Conservation (phyloP, 2,113 vertebrate species). For the Calidris pugnax region DNA sequence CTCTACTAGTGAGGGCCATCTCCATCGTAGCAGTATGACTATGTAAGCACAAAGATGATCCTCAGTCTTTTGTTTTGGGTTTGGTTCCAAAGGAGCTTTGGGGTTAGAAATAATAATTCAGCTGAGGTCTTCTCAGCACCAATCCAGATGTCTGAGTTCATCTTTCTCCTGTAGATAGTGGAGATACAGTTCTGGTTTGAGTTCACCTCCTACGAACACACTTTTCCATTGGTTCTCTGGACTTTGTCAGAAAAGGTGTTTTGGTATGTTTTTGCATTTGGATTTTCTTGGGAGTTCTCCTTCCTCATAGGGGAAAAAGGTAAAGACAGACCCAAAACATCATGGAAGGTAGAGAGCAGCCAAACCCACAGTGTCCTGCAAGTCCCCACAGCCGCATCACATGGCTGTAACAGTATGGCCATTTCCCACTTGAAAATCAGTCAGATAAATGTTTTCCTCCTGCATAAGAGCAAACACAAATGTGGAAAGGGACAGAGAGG, state of each 20-base stretch:
- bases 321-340: not conserved
- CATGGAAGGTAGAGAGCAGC: not conserved
- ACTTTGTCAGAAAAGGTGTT: not conserved
- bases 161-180: not conserved
- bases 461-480: slow-evolving; percentile 23
- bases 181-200: not conserved
- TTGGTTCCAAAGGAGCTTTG: not conserved
- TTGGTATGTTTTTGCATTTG: not conserved
- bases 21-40: not conserved
- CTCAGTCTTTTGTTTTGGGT: not conserved
- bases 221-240: not conserved
- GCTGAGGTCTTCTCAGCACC: not conserved
- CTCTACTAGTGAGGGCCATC: not conserved
- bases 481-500: not conserved
- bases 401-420: not conserved
- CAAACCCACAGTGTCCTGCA: not conserved
- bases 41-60: not conserved
- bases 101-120: not conserved
- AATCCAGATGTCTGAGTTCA: not conserved
- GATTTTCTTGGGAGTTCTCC: not conserved
- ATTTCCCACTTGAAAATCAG: not conserved
- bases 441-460: not conserved
- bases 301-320: not conserved
- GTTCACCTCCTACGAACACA: not conserved
- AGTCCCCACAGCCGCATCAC: not conserved